Evolutionary conservation across 2,113 vertebrate genomes (phyloP).

Genomic region (Spea multiplicata): DNA sequence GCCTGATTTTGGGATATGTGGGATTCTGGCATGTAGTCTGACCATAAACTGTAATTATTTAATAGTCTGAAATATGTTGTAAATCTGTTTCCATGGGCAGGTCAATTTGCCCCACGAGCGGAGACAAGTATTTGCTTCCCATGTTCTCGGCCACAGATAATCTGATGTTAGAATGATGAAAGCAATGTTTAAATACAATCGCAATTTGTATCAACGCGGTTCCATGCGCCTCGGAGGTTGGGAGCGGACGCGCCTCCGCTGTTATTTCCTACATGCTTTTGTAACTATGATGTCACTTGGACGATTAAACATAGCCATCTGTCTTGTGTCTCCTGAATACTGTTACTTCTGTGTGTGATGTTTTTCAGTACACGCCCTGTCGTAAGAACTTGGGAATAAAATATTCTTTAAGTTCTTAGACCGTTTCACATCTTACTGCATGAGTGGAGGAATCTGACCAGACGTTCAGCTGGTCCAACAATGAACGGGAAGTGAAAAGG

Average conservation of each 20-base stretch:
- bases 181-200: slow-evolving; percentile 3
- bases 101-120: too few species aligned
- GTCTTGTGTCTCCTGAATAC: slow-evolving; percentile 36
- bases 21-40: neutral
- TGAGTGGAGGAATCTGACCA: neutral
- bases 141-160: neutral
- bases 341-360: neutral
- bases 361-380: neutral
- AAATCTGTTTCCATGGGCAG: too few species aligned
- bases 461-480: neutral
- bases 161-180: too few species aligned
- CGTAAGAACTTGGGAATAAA: neutral
- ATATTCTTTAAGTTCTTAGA: neutral
- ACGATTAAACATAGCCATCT: slow-evolving; percentile 41
- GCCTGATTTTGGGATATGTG: neutral
- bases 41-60: too few species aligned
- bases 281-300: slow-evolving; percentile 30
- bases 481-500: neutral
- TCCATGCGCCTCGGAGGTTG: slow-evolving; percentile 10
- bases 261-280: slow-evolving; percentile 35
- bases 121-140: neutral
- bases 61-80: too few species aligned
- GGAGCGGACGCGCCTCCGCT: neutral
- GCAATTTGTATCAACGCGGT: slow-evolving; percentile 11
- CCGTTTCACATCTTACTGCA: neutral